phyloP scores from a whole-genome alignment of 2,113 vertebrate species.

The Onychostoma macrolepis region DNA sequence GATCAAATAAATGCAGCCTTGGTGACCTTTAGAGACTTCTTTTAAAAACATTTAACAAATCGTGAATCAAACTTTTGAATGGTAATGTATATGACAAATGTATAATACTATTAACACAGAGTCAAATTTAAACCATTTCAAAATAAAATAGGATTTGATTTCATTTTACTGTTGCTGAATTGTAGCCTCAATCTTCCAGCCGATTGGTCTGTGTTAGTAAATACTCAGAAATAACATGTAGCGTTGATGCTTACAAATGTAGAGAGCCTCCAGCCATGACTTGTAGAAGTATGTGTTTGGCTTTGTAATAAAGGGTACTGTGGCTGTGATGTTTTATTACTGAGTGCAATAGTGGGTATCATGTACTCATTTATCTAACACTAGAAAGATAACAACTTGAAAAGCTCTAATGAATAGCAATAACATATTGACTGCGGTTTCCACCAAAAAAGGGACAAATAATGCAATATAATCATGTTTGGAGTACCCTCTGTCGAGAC shows the following conservation, averaged over 20 bases:
- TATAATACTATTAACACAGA: not conserved
- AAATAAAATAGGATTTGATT: not conserved
- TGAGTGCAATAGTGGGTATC: not conserved
- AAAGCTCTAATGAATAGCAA: not conserved
- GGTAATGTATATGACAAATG: not conserved
- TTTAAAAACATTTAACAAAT: no score
- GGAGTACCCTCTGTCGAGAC: conserved; percentile 40
- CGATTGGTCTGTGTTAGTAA: not conserved
- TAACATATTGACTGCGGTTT: not conserved
- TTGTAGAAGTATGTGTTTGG: not conserved
- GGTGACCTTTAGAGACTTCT: not conserved
- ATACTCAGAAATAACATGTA: not conserved
- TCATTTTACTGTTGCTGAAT: not conserved
- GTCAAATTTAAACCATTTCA: not conserved
- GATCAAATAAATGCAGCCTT: not conserved
- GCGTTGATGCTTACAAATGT: not conserved
- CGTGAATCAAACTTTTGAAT: not conserved
- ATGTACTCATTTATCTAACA: not conserved
- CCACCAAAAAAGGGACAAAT: not conserved
- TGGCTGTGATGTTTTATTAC: not conserved
- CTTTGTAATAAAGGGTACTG: conserved; percentile 4
- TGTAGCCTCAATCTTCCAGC: not conserved
- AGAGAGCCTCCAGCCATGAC: not conserved
- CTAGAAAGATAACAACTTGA: not conserved
- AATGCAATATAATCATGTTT: conserved; percentile 34